Evolutionary conservation across 2,888 invertebrate genomes (phyloP).

Genomic region (Reticulitermes lucifugus): DNA sequence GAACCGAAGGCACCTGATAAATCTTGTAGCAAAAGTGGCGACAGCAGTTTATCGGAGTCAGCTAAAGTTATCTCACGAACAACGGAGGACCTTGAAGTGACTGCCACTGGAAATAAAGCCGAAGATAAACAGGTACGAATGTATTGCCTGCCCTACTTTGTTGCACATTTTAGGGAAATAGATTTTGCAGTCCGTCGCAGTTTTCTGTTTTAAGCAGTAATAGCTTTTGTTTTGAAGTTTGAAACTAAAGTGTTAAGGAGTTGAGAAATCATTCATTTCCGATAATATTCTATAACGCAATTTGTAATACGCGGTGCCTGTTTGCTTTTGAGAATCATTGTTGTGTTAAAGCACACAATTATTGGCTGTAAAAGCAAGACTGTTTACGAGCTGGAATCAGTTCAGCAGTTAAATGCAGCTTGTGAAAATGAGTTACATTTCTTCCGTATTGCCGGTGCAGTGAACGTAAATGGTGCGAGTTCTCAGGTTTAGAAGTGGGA

Average conservation of each 20-base stretch:
- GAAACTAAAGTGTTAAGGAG: not conserved
- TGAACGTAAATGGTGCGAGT: too few species aligned
- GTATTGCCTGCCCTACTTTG: not conserved
- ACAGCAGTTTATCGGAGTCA: constrained; percentile 46
- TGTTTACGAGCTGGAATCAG: not conserved
- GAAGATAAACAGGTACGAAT: constrained; percentile 53
- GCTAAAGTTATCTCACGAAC: constrained; percentile 48
- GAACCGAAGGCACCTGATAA: constrained; percentile 82
- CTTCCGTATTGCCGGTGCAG: not conserved
- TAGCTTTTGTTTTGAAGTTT: not conserved
- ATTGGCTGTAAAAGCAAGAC: not conserved
- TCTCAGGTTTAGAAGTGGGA: too few species aligned
- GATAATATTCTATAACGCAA: not conserved
- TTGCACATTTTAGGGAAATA: constrained; percentile 15
- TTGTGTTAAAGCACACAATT: not conserved
- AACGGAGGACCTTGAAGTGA: constrained; percentile 49
- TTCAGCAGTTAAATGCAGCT: not conserved
- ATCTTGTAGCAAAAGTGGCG: constrained; percentile 64
- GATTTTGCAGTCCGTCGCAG: not conserved
- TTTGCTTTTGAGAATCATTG: not conserved
- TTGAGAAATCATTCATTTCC: not conserved
- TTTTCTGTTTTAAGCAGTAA: not conserved
- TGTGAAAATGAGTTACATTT: not conserved
- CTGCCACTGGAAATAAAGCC: constrained; percentile 46
- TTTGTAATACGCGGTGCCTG: not conserved